Conservation (phyloP, 2,113 vertebrate genomes). For the Sylvicapra grimmia region DNA sequence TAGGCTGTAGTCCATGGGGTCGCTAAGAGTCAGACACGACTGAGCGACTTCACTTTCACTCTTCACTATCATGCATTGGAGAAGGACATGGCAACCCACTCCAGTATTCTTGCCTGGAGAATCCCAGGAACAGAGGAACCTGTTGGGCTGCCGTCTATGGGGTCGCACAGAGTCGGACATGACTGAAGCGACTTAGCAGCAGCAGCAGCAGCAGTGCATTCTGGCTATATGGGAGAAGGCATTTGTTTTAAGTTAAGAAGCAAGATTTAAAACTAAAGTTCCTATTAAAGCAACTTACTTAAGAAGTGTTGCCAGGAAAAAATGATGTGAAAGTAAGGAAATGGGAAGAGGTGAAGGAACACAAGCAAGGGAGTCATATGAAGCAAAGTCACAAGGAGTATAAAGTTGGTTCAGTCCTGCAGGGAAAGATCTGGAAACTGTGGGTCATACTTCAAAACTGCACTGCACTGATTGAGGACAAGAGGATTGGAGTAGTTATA, state of each 20-base stretch:
- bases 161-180: too few relatives aligned
- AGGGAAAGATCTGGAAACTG: background rate
- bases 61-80: too few relatives aligned
- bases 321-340: background rate
- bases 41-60: too few relatives aligned
- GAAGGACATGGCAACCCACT: too few relatives aligned
- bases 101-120: too few relatives aligned
- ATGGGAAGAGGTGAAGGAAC: background rate
- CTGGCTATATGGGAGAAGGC: background rate
- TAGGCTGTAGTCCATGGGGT: too few relatives aligned
- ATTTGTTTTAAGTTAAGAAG: background rate
- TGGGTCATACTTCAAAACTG: background rate
- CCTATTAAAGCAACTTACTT: background rate
- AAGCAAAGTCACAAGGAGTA: background rate
- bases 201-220: background rate
- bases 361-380: background rate
- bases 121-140: accelerated
- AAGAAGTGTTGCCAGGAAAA: background rate
- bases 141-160: too few relatives aligned
- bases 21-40: too few relatives aligned
- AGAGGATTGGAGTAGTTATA: background rate
- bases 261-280: background rate
- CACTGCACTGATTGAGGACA: accelerated
- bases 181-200: too few relatives aligned
- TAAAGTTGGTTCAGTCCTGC: background rate